These are phyloP conservation scores for Rotaria socialis DNA, from an alignment of 2,888 invertebrate species.

Conservation along the genomic window DNA sequence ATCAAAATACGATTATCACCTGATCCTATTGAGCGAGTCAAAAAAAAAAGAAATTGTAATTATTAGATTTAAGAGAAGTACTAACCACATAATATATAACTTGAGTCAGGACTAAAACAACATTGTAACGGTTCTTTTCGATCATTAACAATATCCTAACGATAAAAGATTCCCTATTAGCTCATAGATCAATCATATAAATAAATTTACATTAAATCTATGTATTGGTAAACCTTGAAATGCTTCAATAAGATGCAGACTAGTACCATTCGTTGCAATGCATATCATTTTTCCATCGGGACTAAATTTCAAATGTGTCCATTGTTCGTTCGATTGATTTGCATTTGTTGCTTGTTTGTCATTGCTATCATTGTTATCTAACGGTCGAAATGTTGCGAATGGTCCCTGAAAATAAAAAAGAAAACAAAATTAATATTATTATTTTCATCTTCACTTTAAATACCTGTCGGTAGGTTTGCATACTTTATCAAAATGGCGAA, in stretches of 20 bases:
- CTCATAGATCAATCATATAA: neutral
- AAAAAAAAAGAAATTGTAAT: too few species aligned
- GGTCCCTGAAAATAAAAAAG: constrained; percentile 47
- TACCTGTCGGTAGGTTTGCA: constrained; percentile 11
- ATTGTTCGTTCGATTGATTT: constrained; percentile 65
- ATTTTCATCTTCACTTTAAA: neutral
- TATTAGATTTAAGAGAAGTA: neutral
- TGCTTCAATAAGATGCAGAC: constrained; percentile 87
- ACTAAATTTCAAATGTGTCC: constrained; percentile 95
- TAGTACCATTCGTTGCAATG: constrained; percentile 90
- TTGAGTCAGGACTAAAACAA: constrained; percentile 95
- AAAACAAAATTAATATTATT: neutral
- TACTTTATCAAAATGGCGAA: constrained; percentile 91
- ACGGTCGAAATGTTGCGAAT: constrained; percentile 47
- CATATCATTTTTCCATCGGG: constrained; percentile 94
- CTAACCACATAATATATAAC: constrained; percentile 62
- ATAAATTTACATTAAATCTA: constrained; percentile 68
- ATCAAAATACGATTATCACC: constrained; percentile 92
- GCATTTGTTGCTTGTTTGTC: constrained; percentile 30
- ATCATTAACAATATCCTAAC: constrained; percentile 34
- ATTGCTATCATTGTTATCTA: neutral
- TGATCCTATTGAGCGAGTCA: constrained; percentile 61
- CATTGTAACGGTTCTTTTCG: constrained; percentile 61
- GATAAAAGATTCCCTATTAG: neutral
- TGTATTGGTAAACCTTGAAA: constrained; percentile 90